These are phyloP conservation scores for Xylocampa areola DNA, from an alignment of 2,888 invertebrate genomes.

Conservation along the genomic window DNA sequence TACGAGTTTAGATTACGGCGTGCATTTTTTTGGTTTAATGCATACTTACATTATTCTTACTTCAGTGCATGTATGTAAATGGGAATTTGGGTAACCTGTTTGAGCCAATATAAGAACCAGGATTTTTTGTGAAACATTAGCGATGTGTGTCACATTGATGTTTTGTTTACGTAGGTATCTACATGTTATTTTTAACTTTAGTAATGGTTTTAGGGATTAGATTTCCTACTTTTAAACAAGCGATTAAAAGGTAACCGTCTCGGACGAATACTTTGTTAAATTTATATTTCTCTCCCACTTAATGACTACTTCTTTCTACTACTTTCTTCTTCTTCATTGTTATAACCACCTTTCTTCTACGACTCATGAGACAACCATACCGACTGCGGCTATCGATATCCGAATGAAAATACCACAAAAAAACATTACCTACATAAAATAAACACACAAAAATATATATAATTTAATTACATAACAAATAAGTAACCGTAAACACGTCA, in stretches of 20 bases:
- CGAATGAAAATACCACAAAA: too few relatives aligned
- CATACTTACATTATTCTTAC: constrained; percentile 53
- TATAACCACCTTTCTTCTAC: neutral
- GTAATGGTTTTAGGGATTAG: too few relatives aligned
- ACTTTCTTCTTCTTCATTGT: neutral
- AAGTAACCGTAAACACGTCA: constrained; percentile 38
- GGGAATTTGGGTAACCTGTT: constrained; percentile 45
- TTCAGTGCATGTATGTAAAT: constrained; percentile 49
- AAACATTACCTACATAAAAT: neutral
- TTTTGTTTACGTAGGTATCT: neutral
- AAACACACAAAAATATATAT: neutral
- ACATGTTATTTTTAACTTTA: too few relatives aligned
- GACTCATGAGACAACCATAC: too few relatives aligned
- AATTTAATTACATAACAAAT: constrained; percentile 7
- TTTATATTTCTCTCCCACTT: neutral
- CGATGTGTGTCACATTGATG: constrained; percentile 6
- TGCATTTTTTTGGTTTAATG: constrained; percentile 66
- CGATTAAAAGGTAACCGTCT: too few relatives aligned
- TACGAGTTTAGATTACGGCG: constrained; percentile 87
- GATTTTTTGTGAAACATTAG: constrained; percentile 8
- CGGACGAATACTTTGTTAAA: too few relatives aligned
- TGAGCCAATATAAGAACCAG: constrained; percentile 35
- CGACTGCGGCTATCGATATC: too few relatives aligned
- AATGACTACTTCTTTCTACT: neutral
- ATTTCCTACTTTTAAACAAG: too few relatives aligned